Base-by-base conservation (phyloP, 2,888 invertebrate species). In the Chloromyia formosa region DNA sequence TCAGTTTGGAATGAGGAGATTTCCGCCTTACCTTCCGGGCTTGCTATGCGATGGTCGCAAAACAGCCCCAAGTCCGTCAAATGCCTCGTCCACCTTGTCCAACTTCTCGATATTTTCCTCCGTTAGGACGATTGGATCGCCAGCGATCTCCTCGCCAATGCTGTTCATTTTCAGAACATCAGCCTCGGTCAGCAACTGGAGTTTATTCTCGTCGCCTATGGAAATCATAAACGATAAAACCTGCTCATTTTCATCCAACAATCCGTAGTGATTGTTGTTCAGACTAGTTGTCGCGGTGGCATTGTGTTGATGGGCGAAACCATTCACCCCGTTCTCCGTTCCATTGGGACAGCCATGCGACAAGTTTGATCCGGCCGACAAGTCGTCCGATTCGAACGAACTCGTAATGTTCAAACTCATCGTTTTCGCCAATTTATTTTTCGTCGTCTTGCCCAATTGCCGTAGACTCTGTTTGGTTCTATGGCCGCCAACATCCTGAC, bases 211-310 rank as follows among this genome's bases (percentile, higher is more conserved):
- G 27, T 86, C 85, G 20, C 85, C 87, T 72, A 87, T 86, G 16
- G 87, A 88, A 73, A 94, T 88, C 20, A 91, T 90, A 80, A 94
- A 90, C 54, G 93, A 89, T 22, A 94, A 84, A n/a, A 94, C 91
- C 2, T 87, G 86, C 76, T 88, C 87, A 22, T 82, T 81, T 49
- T 80, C 83, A 40, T 78, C 78, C 53, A 77, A 76, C 7, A 64
- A 53, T 27, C 53, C 56, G 40, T 56, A 54, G 23, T 80, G 79
- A 45, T 81, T 81, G 68, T 84, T 84, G 22, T 80, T 77, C 54
- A 83, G 83, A 35, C 78, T 79, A 7, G n/a, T 14, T 9, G 79
- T 80, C 16, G 80, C 81, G 74, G 82, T 83, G 2, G 80, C 78
- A 12, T 82, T 80, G 20, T 82, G 80, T 62, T n/a, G 18, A 18